Conservation (phyloP, 1,140 invertebrate species). For the Ylistrum balloti region DNA sequence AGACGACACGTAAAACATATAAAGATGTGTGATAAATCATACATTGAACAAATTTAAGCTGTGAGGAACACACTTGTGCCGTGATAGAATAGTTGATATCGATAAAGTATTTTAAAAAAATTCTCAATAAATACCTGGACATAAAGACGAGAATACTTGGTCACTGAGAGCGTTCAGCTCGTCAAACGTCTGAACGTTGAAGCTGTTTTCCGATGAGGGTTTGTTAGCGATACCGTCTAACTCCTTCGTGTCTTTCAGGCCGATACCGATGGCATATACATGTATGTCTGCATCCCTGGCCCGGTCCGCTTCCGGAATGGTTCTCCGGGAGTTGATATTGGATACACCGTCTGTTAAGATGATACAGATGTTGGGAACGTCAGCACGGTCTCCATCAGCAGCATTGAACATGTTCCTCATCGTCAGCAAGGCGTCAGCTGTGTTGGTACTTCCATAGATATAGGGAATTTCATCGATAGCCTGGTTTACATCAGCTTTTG, state of each 20-base stretch:
- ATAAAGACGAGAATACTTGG: conserved; percentile 61
- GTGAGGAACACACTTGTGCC: too few species aligned
- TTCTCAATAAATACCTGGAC: conserved; percentile 66
- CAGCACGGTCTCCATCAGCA: conserved; percentile 70
- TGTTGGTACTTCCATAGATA: conserved; percentile 75
- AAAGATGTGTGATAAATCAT: too few species aligned
- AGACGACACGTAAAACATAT: too few species aligned
- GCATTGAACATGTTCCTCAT: conserved; percentile 70
- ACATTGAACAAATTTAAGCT: too few species aligned
- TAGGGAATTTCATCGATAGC: conserved; percentile 73
- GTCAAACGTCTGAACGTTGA: conserved; percentile 64
- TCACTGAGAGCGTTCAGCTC: conserved; percentile 60
- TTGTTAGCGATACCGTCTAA: conserved; percentile 65
- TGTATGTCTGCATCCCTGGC: conserved; percentile 60
- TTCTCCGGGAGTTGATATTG: conserved; percentile 72
- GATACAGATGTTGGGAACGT: conserved; percentile 68
- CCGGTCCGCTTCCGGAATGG: conserved; percentile 69
- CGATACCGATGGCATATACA: conserved; percentile 63
- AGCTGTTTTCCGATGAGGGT: conserved; percentile 60
- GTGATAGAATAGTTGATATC: too few species aligned
- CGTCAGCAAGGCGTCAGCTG: conserved; percentile 68
- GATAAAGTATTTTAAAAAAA: too few species aligned
- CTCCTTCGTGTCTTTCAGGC: conserved; percentile 60
- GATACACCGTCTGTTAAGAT: conserved; percentile 77
- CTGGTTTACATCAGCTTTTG: conserved; percentile 60